Base-by-base conservation (phyloP, 1,140 invertebrate species). In the Microplitis demolitor region DNA sequence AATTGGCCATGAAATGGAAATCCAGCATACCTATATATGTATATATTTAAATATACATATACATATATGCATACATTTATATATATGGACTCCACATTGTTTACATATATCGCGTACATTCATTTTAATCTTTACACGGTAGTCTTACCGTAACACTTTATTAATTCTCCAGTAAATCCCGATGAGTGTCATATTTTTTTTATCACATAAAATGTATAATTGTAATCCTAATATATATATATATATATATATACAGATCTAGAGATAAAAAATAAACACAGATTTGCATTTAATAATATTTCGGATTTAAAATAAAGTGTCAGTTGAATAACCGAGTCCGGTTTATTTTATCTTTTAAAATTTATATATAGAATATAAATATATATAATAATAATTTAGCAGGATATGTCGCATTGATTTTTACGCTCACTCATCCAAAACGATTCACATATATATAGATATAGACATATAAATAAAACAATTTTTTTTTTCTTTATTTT, bases 1-100 rank as follows among this genome's bases (percentile, higher is more conserved):
- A 67, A 67, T 67, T 54, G 62, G 45, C 64, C 64, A 67, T 67
- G 64, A 67, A 67, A 67, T 54, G 45, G 39, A 54, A 67, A 67
- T 67, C 51, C 53, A 67, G 60, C 53, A 24, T 56, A 56, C 16
- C 4, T 13, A 56, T 62, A 62, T 62, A 62, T 31, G 2, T 62
- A 62, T 35, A 62, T 62, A 33, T 16, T 58, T 58, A 9, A 9
- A 58, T 39, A 39, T 39, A 56, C 53, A 56, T 24, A 14, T 5
- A 56, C n/a, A 4, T 24, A 58, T 54, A 24, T 24, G 24, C 24
- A 24, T 24, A 24, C 24, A 24, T 24, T 24, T 2, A 24, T 24
- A 31, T 13, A 31, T 34, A 62, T 62, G 60, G n/a, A 62, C 13
- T 62, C 60, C 33, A 62, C 33, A 62, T 62, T 62, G 60, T 62